Conservation (phyloP, 1,140 invertebrate species). For the Euura lappo region DNA sequence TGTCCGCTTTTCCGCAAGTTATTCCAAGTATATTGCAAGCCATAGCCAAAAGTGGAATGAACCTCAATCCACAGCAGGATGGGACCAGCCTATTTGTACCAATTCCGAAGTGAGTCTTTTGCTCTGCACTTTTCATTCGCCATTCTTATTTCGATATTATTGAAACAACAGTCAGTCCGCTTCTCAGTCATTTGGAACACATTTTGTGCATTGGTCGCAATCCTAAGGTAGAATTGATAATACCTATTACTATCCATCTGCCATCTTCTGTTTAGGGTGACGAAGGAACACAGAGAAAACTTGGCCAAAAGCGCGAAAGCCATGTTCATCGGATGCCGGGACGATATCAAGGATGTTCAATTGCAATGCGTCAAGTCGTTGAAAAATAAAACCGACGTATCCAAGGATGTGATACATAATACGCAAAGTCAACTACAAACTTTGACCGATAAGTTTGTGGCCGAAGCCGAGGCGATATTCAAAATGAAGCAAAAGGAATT, state of each 20-base stretch:
- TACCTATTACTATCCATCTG: conserved; percentile 17
- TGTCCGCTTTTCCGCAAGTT: conserved; percentile 82
- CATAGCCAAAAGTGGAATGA: conserved; percentile 82
- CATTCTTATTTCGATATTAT: conserved; percentile 15
- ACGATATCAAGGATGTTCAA: conserved; percentile 79
- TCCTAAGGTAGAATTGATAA: background rate
- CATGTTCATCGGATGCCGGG: conserved; percentile 80
- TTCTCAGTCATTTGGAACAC: background rate
- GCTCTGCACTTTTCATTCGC: background rate
- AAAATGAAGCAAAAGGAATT: conserved; percentile 77
- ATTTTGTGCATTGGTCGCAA: background rate
- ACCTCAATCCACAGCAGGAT: conserved; percentile 94
- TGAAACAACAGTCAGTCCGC: background rate
- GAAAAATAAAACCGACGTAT: conserved; percentile 70
- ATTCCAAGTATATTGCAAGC: conserved; percentile 79
- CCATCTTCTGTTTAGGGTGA: conserved; percentile 68
- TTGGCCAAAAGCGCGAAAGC: conserved; percentile 87
- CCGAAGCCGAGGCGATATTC: conserved; percentile 71
- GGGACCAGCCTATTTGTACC: conserved; percentile 88
- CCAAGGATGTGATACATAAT: conserved; percentile 71
- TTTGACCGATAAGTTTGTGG: conserved; percentile 70
- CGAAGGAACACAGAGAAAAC: conserved; percentile 88
- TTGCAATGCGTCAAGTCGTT: conserved; percentile 74
- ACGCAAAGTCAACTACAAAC: conserved; percentile 72
- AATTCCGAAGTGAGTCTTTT: conserved; percentile 77